Evolutionary conservation across 2,113 vertebrate genomes (phyloP).

Genomic region (Eulacestoma nigropectus): DNA sequence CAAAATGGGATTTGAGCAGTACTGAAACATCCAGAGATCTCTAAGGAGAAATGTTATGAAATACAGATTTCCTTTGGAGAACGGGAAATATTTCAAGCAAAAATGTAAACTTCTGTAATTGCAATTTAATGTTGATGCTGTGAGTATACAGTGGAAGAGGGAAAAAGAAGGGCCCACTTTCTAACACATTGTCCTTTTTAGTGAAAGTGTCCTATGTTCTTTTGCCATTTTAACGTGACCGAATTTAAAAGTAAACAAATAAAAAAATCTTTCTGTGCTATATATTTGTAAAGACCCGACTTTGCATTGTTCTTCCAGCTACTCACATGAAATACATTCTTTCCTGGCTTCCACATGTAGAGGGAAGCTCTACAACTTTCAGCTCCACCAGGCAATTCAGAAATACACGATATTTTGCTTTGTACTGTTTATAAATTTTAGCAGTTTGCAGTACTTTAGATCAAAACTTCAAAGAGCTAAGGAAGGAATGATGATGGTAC

Average conservation of each 20-base stretch:
- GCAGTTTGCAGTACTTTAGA: constrained; percentile 3
- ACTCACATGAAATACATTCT: constrained; percentile 11
- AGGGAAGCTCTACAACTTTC: constrained; percentile 14
- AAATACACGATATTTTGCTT: constrained; percentile 46
- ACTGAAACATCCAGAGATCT: not conserved
- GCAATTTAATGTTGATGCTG: not conserved
- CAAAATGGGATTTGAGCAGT: not conserved
- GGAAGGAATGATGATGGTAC: constrained; percentile 18
- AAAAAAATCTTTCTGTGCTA: not conserved
- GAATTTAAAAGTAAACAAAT: not conserved
- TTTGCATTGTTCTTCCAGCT: constrained; percentile 17
- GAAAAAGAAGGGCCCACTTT: not conserved
- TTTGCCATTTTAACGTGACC: not conserved
- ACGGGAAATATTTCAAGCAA: not conserved
- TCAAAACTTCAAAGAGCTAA: constrained; percentile 16
- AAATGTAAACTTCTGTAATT: not conserved
- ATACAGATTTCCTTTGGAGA: not conserved
- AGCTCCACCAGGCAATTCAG: constrained; percentile 52
- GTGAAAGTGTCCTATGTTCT: not conserved
- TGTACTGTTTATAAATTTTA: not conserved
- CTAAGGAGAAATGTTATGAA: not conserved
- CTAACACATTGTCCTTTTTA: not conserved
- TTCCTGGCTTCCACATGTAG: not conserved
- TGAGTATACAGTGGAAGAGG: not conserved
- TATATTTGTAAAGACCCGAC: not conserved